Evolutionary conservation across 2,113 vertebrate species (phyloP), one percentile per base, ranked within the genome.

Genomic region (Petromus typicus): DNA sequence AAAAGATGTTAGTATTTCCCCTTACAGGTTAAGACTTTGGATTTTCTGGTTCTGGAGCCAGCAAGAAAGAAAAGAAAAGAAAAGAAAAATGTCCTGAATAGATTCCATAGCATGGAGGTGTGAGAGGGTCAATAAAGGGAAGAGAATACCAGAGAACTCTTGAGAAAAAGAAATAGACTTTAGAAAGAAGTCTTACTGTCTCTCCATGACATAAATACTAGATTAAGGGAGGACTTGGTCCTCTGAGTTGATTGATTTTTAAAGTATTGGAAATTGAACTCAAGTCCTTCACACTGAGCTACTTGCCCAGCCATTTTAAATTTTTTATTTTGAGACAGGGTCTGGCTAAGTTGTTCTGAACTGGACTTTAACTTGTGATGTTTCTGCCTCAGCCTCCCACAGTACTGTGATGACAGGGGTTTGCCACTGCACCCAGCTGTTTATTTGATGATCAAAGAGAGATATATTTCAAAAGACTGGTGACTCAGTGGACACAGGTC

Each of bases 91-190:
- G 37, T 54, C 16, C 16, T 40, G 23, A 0, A 51, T 2, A 86
- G 48, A 48, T 0, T 8, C 7, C 3, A 56, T 14, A 17, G 16
- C 1, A 3, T n/a, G 30, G 25, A 64, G 27, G 56, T 5, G 23
- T 59, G 12, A 20, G 14, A 12, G 1, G 43, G 27, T 32, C 5
- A 32, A 40, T 27, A 51, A 89, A 57, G 56, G 30, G 69, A 9
- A 54, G 27, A 40, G 0, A 0, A 2, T 9, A 37, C 8, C 0
- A 12, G 27, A 54, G 30, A 54, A 27, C 40, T 22, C n/a, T 34
- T 54, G 8, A 6, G 45, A 69, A 48, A 67, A 75, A n/a, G 6
- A 37, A 69, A 37, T 14, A 45, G 79, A n/a, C 30, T 43, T 54
- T n/a, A 80, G 71, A 32, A 67, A 81, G 1, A 40, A 25, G 27